Conservation (phyloP, 1,140 invertebrate genomes). For the Meloidogyne hapla region DNA sequence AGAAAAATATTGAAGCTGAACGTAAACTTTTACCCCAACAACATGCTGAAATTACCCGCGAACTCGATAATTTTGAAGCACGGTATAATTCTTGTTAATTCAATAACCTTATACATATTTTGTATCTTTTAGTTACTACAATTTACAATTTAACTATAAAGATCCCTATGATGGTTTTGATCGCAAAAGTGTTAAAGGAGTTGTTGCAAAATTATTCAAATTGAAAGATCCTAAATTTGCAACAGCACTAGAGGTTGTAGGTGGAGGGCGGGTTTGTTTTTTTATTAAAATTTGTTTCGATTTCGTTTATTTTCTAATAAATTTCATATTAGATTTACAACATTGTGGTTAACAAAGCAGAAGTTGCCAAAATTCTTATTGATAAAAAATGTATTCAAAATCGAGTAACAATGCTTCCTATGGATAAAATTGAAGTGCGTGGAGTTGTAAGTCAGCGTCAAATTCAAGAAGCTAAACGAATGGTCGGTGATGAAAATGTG, state of each 20-base stretch:
- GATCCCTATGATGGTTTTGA: slow-evolving; percentile 72
- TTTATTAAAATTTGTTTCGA: neutral
- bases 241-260: slow-evolving; percentile 71
- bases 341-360: slow-evolving; percentile 30
- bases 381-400: slow-evolving; percentile 25
- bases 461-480: slow-evolving; percentile 21
- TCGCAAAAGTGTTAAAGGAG: slow-evolving; percentile 75
- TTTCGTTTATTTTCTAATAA: neutral
- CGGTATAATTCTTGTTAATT: slow-evolving; percentile 5
- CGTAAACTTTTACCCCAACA: slow-evolving; percentile 21
- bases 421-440: slow-evolving; percentile 77
- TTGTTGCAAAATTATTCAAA: slow-evolving; percentile 76
- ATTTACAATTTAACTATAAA: slow-evolving; percentile 64
- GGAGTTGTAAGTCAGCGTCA: slow-evolving; percentile 14
- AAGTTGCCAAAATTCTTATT: slow-evolving; percentile 36
- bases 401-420: slow-evolving; percentile 72
- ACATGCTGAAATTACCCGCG: neutral
- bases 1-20: slow-evolving; percentile 29
- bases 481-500: slow-evolving; percentile 72
- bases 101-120: neutral
- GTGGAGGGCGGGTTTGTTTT: slow-evolving; percentile 39
- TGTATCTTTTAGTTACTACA: slow-evolving; percentile 28
- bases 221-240: slow-evolving; percentile 74
- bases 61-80: slow-evolving; percentile 33
- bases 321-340: slow-evolving; percentile 33